A percentile compares a stretch with the other conserved stretches of the same genome.
phyloP scores from a whole-genome alignment of 1,140 invertebrate genomes.

The Atta colombica region DNA sequence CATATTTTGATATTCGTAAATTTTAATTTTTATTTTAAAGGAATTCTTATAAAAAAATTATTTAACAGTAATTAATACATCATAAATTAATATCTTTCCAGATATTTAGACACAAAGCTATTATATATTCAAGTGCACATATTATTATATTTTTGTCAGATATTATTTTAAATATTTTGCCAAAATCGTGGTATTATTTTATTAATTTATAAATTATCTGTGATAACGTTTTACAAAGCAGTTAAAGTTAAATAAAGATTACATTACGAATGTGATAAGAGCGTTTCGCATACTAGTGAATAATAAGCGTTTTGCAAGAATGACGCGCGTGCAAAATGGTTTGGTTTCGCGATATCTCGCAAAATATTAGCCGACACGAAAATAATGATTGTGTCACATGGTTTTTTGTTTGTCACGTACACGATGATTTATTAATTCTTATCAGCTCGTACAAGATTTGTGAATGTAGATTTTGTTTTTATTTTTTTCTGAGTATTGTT shows the following conservation, averaged over 20 bases:
- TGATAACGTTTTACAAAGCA: conserved; percentile 68
- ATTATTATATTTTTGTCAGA: neutral
- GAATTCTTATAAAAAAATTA: neutral
- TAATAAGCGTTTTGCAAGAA: conserved; percentile 61
- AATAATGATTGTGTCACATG: neutral
- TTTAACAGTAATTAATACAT: neutral
- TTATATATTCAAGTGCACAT: neutral
- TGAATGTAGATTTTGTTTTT: neutral
- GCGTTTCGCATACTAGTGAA: conserved; percentile 65
- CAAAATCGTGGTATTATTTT: conserved; percentile 71
- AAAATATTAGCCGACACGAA: neutral
- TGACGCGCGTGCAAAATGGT: conserved; percentile 51
- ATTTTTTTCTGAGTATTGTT: neutral
- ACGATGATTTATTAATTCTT: conserved; percentile 28
- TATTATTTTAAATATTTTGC: conserved; percentile 58
- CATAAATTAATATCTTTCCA: neutral
- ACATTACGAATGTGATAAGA: conserved; percentile 46
- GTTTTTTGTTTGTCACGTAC: neutral
- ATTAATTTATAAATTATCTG: conserved; percentile 60
- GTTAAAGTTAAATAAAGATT: conserved; percentile 70
- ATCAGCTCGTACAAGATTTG: neutral
- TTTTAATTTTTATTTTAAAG: conserved; percentile 20
- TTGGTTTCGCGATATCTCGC: conserved; percentile 42
- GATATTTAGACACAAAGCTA: neutral
- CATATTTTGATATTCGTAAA: neutral